Base-by-base conservation (phyloP, 1,140 invertebrate species). In the Ganaspis sp. region DNA sequence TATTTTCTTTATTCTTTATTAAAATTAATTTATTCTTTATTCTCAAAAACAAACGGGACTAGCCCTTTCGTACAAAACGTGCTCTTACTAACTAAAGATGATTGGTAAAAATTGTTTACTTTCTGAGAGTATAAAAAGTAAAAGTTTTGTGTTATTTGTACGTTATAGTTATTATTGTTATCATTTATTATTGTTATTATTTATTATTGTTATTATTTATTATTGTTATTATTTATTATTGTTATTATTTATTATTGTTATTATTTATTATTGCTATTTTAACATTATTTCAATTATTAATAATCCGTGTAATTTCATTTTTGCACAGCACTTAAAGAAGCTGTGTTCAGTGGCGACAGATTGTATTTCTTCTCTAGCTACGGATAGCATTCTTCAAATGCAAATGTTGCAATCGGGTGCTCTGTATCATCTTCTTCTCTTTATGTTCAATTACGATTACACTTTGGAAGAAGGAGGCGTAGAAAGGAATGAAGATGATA, bases 381-480 rank as follows among this genome's bases (percentile, higher is more conserved):
- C 94, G 3, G 97, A 98, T 29, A 91, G 89, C 69, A 94, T 95
- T 81, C 93, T 99, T 23, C 98, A 99, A 90, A 95, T 96, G 86
- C 95, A 96, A 87, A 90, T 99, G 23, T 94, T 98, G n/a, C 94
- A 98, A 86, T 95, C 97, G 6, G 98, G 98, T 9, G 96, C 96
- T 0, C 87, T 99, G 0, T 99, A 97, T 96, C 97, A 98, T 86
- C 90, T 99, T 29, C 88, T 99, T 70, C 93, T 96, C 0, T 97
- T 97, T 83, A 94, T 98, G 86, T 99, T 99, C 89, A 95, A 95
- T 58, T 99, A 99, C 88, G 99, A 99, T 92, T 99, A 96, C 89
- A 99, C 99, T 0, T 92, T 99, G 74, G 97, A 99, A 74, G 99
- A 99, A 92, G 97, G 98, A 73, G 98, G 98, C 0, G 96, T 99